A percentile compares a stretch with the other conserved stretches of the same genome.
Evolutionary conservation across 2,797 vertebrate species (phyloP).

Genomic region (Simalia tracyae): DNA sequence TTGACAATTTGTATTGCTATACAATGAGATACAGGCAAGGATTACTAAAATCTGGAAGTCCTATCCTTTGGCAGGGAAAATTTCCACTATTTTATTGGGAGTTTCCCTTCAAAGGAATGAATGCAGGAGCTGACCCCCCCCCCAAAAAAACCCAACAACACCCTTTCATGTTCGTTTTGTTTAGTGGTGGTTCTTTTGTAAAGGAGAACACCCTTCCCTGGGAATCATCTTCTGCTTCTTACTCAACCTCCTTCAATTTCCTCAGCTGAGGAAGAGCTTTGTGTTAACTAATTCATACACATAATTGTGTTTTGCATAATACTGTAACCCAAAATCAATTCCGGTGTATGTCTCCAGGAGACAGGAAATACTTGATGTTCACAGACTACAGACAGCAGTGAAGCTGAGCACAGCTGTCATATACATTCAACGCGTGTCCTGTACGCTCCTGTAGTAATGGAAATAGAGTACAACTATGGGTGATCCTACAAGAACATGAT

Average conservation of each 20-base stretch:
- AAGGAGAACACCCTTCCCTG: not conserved
- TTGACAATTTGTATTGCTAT: slow-evolving; percentile 47
- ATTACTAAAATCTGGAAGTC: slow-evolving; percentile 53
- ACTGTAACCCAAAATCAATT: not conserved
- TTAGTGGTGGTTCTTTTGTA: not conserved
- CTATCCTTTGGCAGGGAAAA: slow-evolving; percentile 54
- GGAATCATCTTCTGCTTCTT: not conserved
- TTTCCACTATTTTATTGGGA: slow-evolving; percentile 58
- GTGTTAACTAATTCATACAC: not conserved
- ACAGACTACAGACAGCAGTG: not conserved
- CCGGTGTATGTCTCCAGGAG: not conserved
- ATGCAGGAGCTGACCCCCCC: not conserved
- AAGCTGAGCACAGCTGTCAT: not conserved
- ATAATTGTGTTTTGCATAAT: not conserved
- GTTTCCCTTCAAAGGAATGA: slow-evolving; percentile 26
- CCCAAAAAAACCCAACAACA: not conserved
- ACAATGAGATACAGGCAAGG: slow-evolving; percentile 48
- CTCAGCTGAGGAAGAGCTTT: not conserved
- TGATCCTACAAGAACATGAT: not conserved
- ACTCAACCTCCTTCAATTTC: not conserved
- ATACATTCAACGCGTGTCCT: not conserved
- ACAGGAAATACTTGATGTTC: not conserved
- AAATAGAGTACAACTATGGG: not conserved
- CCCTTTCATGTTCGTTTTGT: not conserved
- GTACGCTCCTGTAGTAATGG: not conserved